Evolutionary conservation across 2,113 vertebrate genomes (phyloP).

Genomic region (Heliornis fulica): DNA sequence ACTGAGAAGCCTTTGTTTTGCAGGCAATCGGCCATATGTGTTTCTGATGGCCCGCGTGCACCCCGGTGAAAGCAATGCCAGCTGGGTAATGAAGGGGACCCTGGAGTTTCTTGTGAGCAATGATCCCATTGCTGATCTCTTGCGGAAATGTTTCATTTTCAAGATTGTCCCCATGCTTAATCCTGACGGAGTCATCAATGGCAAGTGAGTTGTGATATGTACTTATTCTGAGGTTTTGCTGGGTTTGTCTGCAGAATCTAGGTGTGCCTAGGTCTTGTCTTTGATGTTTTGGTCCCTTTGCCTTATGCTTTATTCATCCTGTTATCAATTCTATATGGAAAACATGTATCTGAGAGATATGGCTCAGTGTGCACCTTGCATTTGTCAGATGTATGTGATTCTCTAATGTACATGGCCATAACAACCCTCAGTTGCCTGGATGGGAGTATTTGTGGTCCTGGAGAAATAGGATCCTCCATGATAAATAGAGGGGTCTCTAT

Average conservation of each 20-base stretch:
- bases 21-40: constrained; percentile 84
- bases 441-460: not conserved
- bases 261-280: not conserved
- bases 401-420: not conserved
- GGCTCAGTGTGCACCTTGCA: not conserved
- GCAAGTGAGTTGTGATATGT: constrained; percentile 79
- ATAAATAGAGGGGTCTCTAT: not conserved
- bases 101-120: constrained; percentile 88
- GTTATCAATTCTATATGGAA: not conserved
- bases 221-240: not conserved
- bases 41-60: constrained; percentile 88
- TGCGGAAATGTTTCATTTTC: constrained; percentile 90
- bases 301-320: not conserved
- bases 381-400: not conserved
- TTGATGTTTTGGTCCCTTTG: not conserved
- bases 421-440: not conserved
- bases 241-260: not conserved
- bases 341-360: not conserved
- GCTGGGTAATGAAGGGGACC: constrained; percentile 95
- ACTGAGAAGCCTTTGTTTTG: not conserved
- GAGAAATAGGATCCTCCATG: not conserved
- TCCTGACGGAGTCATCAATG: constrained; percentile 92
- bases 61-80: constrained; percentile 92
- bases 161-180: constrained; percentile 95
- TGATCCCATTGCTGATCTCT: constrained; percentile 82